These are phyloP conservation scores for Gobiocypris rarus DNA, from an alignment of 2,113 vertebrate genomes.

Conservation along the genomic window DNA sequence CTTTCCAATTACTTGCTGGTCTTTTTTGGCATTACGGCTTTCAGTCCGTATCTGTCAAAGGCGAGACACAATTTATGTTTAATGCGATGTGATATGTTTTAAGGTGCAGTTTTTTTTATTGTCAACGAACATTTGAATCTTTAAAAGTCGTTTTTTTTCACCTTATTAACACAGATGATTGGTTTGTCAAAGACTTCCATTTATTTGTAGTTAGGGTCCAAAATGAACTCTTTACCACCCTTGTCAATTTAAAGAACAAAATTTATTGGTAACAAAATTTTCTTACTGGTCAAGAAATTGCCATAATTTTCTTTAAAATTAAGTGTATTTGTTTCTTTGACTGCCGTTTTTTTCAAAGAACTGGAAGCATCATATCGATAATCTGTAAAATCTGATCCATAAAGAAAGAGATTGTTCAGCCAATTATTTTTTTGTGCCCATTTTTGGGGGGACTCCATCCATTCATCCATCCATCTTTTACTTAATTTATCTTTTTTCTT, in stretches of 20 bases:
- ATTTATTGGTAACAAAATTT: not conserved
- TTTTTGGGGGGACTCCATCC: too few species aligned
- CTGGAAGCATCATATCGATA: not conserved
- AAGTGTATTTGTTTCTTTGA: too few species aligned
- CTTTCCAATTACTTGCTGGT: slow-evolving; percentile 32
- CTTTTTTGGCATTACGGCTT: slow-evolving; percentile 30
- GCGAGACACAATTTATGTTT: not conserved
- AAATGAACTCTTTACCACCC: not conserved
- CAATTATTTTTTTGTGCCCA: too few species aligned
- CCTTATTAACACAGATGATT: not conserved
- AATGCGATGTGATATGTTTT: slow-evolving; percentile 41
- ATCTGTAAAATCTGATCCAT: too few species aligned
- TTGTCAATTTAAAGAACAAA: not conserved
- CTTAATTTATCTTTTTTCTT: too few species aligned
- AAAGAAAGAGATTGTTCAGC: too few species aligned
- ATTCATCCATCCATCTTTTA: too few species aligned
- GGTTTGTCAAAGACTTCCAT: not conserved
- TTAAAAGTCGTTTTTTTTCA: slow-evolving; percentile 14
- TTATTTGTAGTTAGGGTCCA: not conserved
- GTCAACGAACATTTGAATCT: slow-evolving; percentile 12
- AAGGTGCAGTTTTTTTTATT: slow-evolving; percentile 17
- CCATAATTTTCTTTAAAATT: too few species aligned
- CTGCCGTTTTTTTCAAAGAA: not conserved
- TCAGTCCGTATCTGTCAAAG: slow-evolving; percentile 17
- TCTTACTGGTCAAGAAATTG: not conserved